Base-by-base conservation (phyloP, 2,888 invertebrate genomes). In the Gnatocerus cornutus region DNA sequence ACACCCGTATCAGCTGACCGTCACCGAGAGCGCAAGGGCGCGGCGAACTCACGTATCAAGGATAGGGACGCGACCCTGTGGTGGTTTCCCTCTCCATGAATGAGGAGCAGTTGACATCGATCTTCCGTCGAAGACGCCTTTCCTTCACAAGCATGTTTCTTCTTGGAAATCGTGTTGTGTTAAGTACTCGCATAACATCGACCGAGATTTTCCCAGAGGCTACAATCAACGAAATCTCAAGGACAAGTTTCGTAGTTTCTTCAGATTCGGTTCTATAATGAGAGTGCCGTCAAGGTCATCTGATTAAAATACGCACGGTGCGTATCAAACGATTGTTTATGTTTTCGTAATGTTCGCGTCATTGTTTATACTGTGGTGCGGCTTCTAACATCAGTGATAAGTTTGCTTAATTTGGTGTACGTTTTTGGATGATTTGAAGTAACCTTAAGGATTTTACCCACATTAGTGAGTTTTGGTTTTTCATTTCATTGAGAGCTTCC, bases 1-100 rank as follows among this genome's bases (percentile, higher is more conserved):
- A 71, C 74, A 71, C 71, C 69, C 66, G 67, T 71, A 78, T 78
- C 80, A 78, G 80, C 79, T 79, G 79, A 78, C 78, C 75, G 75
- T 68, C 73, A 69, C 67, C 71, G 70, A 63, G 48, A 52, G 71
- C 67, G 71, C 71, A 71, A 71, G 71, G 71, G 71, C 71, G 66
- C 66, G 67, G 63, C 53, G 53, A 56, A 55, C 63, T 56, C 71
- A 71, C 71, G 63, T 71, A 67, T 63, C 68, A 68, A 68, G 68
- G 68, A 52, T 62, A 62, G 68, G 55, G 55, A 46, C 62, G 21
- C 65, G 48, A 48, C 48, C 56, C 65, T 50, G 48, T 13, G 33
- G 45, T 39, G 65, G 48, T 69, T 68, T 69, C 64, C 52, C 63
- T 69, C 58, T 64, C 58, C 63, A 30, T 64, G 69, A 64, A 64